Base-by-base conservation (phyloP, 2,113 vertebrate genomes). In the Phrynocephalus versicolor region DNA sequence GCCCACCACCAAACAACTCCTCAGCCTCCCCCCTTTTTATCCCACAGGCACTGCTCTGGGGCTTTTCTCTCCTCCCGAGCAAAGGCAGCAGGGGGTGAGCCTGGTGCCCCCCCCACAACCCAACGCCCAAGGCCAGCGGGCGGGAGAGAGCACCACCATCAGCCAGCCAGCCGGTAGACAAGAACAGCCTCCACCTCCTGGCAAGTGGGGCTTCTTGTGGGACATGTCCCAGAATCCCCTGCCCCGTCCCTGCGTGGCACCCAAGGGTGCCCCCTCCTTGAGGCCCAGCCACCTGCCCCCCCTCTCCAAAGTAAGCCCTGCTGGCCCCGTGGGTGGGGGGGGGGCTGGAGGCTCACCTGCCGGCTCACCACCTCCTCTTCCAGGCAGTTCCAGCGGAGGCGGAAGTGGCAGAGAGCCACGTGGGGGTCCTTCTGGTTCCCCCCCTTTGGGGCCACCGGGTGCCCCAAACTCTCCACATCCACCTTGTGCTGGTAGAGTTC, bases 401-500 rank as follows among this genome's bases (percentile, higher is more conserved):
- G 96, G 90, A 97, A 97, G 90, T 97, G 95, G 0, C 93, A 87
- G 57, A 98, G 91, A 0, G 90, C 79, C 0, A 94, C 95, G 0
- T 92, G 89, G 0, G 96, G 92, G 0, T 93, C 91, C 1, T 93
- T 94, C 0, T 93, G 93, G 87, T 95, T 95, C 0, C 90, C 27
- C 6, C 92, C 95, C 35, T 93, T 92, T 86, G 73, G 94, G 94
- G 83, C 1, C 2, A 94, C 96, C 57, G 92, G 95, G 88, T 97
- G 97, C 91, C 95, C 96, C 88, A 97, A 92, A 76, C 97, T 98
- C 91, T 98, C 98, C 75, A 97, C 96, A 0, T 98, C 97, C 37
- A 98, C 97, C 91, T 97, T 97, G 95, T 96, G 96, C 95, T 98
- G 97, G 91, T 98, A 97, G 45, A 98, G 96, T 87, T 98, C 97